These are phyloP conservation scores for Cyrtodaria siliqua DNA, from an alignment of 2,888 invertebrate genomes.

Conservation along the genomic window DNA sequence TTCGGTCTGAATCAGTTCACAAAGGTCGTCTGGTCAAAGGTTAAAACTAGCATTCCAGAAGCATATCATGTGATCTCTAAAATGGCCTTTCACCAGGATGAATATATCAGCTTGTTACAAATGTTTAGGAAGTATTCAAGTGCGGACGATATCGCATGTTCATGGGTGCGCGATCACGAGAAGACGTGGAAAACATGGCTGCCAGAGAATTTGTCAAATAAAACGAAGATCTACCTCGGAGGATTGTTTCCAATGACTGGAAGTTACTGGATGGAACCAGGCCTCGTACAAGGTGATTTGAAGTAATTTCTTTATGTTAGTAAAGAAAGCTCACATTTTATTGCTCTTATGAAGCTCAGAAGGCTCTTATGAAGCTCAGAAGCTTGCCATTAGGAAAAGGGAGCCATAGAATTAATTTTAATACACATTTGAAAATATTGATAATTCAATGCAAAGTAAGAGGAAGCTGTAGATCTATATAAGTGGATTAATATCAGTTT, in stretches of 20 bases:
- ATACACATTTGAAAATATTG: too few relatives aligned
- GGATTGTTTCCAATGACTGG: conserved; percentile 91
- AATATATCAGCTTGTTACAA: conserved; percentile 87
- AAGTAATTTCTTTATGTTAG: not conserved
- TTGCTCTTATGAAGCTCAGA: too few relatives aligned
- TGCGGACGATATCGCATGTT: conserved; percentile 88
- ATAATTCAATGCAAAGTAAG: too few relatives aligned
- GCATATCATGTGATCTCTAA: conserved; percentile 83
- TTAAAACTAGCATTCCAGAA: conserved; percentile 87
- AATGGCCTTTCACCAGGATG: conserved; percentile 87
- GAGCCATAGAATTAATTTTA: too few relatives aligned
- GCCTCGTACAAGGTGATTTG: conserved; percentile 87
- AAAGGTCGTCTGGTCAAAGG: conserved; percentile 89
- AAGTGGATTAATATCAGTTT: too few relatives aligned
- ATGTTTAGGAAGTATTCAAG: conserved; percentile 57
- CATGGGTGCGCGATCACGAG: conserved; percentile 88
- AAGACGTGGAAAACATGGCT: conserved; percentile 86
- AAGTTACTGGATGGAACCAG: conserved; percentile 88
- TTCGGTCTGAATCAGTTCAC: conserved; percentile 90
- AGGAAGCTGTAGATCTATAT: too few relatives aligned
- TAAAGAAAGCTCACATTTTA: too few relatives aligned
- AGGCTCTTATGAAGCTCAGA: too few relatives aligned
- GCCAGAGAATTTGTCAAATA: conserved; percentile 84
- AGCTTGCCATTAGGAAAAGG: too few relatives aligned
- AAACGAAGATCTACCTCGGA: conserved; percentile 88